Evolutionary conservation across 2,888 invertebrate genomes (phyloP), one percentile per base, ranked within the genome.

Genomic region (Corythucha ciliata): DNA sequence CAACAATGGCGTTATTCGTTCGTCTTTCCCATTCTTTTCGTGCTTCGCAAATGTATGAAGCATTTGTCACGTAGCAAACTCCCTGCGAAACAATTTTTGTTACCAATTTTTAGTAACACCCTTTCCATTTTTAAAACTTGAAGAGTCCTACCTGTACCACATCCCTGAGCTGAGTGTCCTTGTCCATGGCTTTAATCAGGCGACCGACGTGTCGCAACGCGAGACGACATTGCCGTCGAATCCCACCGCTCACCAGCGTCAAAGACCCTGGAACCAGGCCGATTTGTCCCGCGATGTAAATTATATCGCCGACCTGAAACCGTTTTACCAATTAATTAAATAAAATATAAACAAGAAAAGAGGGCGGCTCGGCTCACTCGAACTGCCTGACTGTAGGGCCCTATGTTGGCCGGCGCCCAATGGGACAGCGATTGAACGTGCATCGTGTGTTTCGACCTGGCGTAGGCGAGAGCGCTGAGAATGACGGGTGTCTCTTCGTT

Each of bases 361-460:
- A n/a, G 14, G n/a, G 29, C 29, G n/a, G n/a, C 8, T 29, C 8
- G n/a, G 63, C 71, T 69, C 69, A 88, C 88, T 74, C 82, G 79
- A 54, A 87, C 78, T 2, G 88, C 86, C 72, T 94, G 94, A 66
- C 93, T 93, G 67, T 94, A 94, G 5, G 94, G 93, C 39, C 93
- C 94, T 62, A 94, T 93, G 67, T 91, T 93, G 54, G 93, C 92
- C 1, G 94, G 93, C n/a, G 93, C 92, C 94, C 94, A 94, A 68
- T 94, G 92, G 24, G 92, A 93, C 62, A 93, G 80, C 56, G 92
- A 85, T 70, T 93, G 93, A 33, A 94, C 92, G 67, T 94, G 93
- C 85, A 93, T 86, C 6, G 86, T 87, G 57, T 81, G 74, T 57
- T 60, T 56, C 61, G 61, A 55, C 24, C 54, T 57, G 25, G 58